phyloP scores from a whole-genome alignment of 2,113 vertebrate genomes.

The Xiphophorus hellerii region DNA sequence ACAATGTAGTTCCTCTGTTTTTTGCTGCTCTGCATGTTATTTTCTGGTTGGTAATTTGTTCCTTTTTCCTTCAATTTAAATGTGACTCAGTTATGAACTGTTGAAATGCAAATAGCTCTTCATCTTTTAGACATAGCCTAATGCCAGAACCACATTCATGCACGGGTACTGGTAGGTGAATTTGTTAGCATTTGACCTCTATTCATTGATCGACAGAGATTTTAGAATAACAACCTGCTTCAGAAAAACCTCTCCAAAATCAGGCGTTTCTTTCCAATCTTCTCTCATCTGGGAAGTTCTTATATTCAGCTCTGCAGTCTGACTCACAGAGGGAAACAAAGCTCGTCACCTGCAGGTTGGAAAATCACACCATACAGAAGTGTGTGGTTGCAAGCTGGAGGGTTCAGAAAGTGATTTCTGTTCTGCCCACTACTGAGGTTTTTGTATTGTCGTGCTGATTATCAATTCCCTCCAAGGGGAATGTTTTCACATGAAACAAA shows the following conservation, averaged over 20 bases:
- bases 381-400: conserved; percentile 20
- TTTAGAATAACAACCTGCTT: conserved; percentile 17
- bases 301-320: conserved; percentile 26
- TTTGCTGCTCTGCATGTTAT: background rate
- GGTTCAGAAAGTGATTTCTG: conserved; percentile 43
- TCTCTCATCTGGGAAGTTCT: conserved; percentile 41
- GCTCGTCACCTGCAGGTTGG: conserved; percentile 27
- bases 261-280: conserved; percentile 14
- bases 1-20: background rate
- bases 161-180: background rate
- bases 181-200: conserved; percentile 19
- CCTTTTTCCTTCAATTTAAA: conserved; percentile 6
- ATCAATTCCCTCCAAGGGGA: conserved; percentile 35
- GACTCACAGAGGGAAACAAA: conserved; percentile 28
- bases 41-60: conserved; percentile 1
- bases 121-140: background rate
- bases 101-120: conserved; percentile 31
- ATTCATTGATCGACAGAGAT: conserved; percentile 43
- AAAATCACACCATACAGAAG: conserved; percentile 23
- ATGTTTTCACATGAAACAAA: conserved; percentile 34
- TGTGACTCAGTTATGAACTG: conserved; percentile 1
- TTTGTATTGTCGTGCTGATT: conserved; percentile 34
- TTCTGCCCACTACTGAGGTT: conserved; percentile 22
- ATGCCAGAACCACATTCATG: background rate
- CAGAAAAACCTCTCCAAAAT: conserved; percentile 22